phyloP scores from a whole-genome alignment of 2,113 vertebrate species.

The Eptatretus burgeri region DNA sequence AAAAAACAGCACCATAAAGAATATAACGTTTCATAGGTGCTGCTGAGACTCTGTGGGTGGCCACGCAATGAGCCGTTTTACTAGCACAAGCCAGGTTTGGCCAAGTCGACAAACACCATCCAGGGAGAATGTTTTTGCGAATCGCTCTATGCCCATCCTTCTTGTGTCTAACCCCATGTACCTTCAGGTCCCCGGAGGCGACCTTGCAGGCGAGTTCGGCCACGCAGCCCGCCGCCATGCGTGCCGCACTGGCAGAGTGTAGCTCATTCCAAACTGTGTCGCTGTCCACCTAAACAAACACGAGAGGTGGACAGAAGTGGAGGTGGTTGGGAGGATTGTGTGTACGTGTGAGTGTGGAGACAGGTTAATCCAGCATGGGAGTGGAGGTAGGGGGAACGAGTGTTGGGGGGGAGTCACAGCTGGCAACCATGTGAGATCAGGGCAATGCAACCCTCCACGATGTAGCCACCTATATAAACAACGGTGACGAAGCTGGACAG shows the following conservation, averaged over 20 bases:
- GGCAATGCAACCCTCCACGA: background rate
- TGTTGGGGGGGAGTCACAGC: background rate
- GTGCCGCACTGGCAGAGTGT: conserved; percentile 53
- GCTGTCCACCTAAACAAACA: conserved; percentile 38
- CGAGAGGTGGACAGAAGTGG: background rate
- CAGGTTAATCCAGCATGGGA: background rate
- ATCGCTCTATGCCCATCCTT: no score
- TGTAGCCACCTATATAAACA: background rate
- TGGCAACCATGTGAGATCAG: background rate
- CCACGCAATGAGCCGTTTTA: no score
- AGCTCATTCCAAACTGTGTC: conserved; percentile 81
- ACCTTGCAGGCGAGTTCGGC: conserved; percentile 57
- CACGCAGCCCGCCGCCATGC: conserved; percentile 45
- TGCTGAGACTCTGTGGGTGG: no score
- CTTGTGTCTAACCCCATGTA: conserved; percentile 13
- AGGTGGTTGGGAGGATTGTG: background rate
- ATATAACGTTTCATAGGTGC: no score
- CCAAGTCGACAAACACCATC: no score
- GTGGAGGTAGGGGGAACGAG: background rate
- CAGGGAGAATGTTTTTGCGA: no score
- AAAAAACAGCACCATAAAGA: no score
- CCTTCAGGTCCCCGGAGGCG: conserved; percentile 51
- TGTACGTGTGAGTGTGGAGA: background rate
- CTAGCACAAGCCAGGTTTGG: no score
- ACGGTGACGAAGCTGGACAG: background rate